These are phyloP conservation scores for Speoplatyrhinus poulsoni DNA, from an alignment of 2,113 vertebrate species.

Conservation along the genomic window DNA sequence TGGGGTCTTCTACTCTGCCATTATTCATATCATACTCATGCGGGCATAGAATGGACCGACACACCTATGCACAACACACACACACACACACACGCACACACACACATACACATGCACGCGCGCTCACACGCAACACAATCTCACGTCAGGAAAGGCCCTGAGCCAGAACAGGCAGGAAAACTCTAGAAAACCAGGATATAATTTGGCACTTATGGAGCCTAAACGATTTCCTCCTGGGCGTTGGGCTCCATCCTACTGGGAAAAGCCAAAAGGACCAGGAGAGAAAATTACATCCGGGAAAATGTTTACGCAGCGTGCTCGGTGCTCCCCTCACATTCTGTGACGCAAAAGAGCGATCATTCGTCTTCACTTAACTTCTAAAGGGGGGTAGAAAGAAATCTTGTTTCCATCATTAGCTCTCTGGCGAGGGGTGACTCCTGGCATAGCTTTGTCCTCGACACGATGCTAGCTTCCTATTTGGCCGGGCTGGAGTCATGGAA, in stretches of 20 bases:
- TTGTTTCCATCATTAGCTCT: slow-evolving; percentile 72
- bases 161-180: slow-evolving; percentile 89
- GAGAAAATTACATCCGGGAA: slow-evolving; percentile 99
- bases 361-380: slow-evolving; percentile 90
- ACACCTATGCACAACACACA: slow-evolving; percentile 5
- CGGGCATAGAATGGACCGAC: neutral
- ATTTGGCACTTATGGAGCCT: slow-evolving; percentile 99
- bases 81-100: slow-evolving; percentile 16
- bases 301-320: slow-evolving; percentile 98
- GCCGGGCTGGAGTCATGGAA: slow-evolving; percentile 49
- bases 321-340: slow-evolving; percentile 55
- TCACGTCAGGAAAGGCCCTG: slow-evolving; percentile 87
- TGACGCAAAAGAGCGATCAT: slow-evolving; percentile 93
- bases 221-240: slow-evolving; percentile 99
- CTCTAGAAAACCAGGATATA: slow-evolving; percentile 99
- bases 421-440: slow-evolving; percentile 49
- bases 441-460: slow-evolving; percentile 59
- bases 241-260: slow-evolving; percentile 99
- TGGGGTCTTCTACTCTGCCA: neutral
- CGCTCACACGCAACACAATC: slow-evolving; percentile 77
- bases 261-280: slow-evolving; percentile 94
- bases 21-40: neutral
- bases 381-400: slow-evolving; percentile 18
- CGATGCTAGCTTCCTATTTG: slow-evolving; percentile 62
- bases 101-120: slow-evolving; percentile 19